Evolutionary conservation across 2,113 vertebrate species (phyloP), one percentile per base, ranked within the genome.

Genomic region (Urocynchramus pylzowi): DNA sequence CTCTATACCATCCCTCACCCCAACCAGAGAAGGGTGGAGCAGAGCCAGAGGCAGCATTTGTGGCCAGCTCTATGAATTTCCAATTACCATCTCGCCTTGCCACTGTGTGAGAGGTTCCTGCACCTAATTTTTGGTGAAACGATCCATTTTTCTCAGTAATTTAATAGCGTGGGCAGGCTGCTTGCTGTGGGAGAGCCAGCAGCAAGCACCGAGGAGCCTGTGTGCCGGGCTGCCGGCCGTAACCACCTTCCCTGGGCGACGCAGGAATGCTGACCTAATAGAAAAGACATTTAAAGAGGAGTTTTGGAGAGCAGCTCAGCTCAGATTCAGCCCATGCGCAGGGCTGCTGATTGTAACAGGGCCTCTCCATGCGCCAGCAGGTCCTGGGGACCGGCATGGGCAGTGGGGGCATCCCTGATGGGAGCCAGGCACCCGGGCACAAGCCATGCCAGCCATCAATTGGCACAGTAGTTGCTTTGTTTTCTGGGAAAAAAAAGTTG

Each of bases 251-350:
- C 94, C 94, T 6, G 74, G 70, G 84, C 53, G 28, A 89, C 16
- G 10, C 74, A 94, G 92, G 95, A 97, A 96, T 95, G 95, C 92
- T 97, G 95, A 97, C 92, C 95, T 97, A 96, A 95, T 96, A 95
- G 92, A 95, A 94, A 75, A 94, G 90, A 93, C 92, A 97, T 97
- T 90, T 96, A 91, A 96, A 96, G 49, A 83, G 65, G 39, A 90
- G 82, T 88, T 97, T 86, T 94, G 80, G 93, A 93, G 83, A 67
- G 83, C 17, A 1, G 61, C 80, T 88, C 26, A 2, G 75, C 83
- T 92, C 16, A 0, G 27, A 20, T 53, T 84, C 10, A 4, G 63
- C 75, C 88, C 59, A 41, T 24, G 11, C 9, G 1, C 86, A 16
- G 0, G 5, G 75, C 74, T 79, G 63, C 57, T 1, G 26, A 17